Conservation (phyloP, 2,888 invertebrate species). For the Prosopocoilus inquinatus region DNA sequence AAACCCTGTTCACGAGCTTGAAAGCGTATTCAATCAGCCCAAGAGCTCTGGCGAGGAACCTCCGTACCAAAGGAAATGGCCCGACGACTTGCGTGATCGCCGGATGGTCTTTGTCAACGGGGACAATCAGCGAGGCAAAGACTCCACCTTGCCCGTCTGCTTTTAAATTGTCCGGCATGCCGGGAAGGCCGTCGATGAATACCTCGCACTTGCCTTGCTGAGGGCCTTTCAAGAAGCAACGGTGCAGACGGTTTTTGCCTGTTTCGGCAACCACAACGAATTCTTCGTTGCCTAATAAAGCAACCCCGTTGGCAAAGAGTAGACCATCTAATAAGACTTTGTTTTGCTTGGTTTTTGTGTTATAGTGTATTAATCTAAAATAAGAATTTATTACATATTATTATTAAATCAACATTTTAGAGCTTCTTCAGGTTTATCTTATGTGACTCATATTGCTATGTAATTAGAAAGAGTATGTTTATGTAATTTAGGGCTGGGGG, state of each 20-base stretch:
- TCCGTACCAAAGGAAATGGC: slow-evolving; percentile 63
- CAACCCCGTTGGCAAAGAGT: slow-evolving; percentile 87
- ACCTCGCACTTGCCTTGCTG: slow-evolving; percentile 77
- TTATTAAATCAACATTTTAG: too few species aligned
- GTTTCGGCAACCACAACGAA: slow-evolving; percentile 81
- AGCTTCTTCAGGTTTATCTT: too few species aligned
- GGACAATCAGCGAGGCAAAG: slow-evolving; percentile 60
- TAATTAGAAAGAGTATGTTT: too few species aligned
- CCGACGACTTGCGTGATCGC: slow-evolving; percentile 55
- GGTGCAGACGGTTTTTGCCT: slow-evolving; percentile 61
- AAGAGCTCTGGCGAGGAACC: slow-evolving; percentile 62
- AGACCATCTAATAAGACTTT: slow-evolving; percentile 73
- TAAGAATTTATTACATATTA: too few species aligned
- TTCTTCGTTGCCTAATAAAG: slow-evolving; percentile 75
- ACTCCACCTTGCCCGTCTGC: slow-evolving; percentile 62
- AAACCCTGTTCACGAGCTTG: slow-evolving; percentile 59
- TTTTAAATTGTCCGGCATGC: slow-evolving; percentile 65
- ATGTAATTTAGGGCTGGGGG: too few species aligned
- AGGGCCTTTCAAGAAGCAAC: slow-evolving; percentile 77
- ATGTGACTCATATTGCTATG: too few species aligned
- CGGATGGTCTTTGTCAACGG: slow-evolving; percentile 60
- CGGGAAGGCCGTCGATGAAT: slow-evolving; percentile 80
- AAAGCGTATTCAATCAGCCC: slow-evolving; percentile 64
- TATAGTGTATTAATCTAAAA: slow-evolving; percentile 75
- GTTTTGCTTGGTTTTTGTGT: slow-evolving; percentile 73